Evolutionary conservation across 2,113 vertebrate species (phyloP).

Genomic region (Chauna torquata): DNA sequence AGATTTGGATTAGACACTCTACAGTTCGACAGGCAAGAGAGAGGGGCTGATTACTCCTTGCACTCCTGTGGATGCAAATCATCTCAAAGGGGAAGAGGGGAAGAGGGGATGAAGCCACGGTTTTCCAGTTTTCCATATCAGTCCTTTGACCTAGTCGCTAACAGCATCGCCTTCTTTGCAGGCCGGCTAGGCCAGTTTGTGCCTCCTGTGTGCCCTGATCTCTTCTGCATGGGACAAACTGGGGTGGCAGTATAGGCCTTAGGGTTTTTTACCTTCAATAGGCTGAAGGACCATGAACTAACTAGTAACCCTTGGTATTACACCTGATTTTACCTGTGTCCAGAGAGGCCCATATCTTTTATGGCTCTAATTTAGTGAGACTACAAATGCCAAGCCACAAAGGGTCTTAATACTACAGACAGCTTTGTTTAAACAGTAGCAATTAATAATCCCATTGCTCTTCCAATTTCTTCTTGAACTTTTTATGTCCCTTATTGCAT

Average conservation of each 20-base stretch:
- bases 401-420: not conserved
- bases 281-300: not conserved
- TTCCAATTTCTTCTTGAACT: not conserved
- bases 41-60: conserved; percentile 28
- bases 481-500: conserved; percentile 24
- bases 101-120: not conserved
- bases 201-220: not conserved
- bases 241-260: not conserved
- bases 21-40: not conserved
- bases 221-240: not conserved
- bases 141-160: not conserved
- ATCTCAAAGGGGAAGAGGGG: not conserved
- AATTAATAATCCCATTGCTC: conserved; percentile 41
- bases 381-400: conserved; percentile 44
- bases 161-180: not conserved
- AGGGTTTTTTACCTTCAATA: not conserved
- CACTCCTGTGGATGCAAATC: not conserved
- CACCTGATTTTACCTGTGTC: conserved; percentile 24
- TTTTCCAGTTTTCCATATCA: not conserved
- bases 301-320: not conserved
- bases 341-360: conserved; percentile 1
- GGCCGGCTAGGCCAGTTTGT: not conserved
- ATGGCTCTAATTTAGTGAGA: conserved; percentile 15
- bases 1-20: conserved; percentile 41
- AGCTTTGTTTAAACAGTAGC: conserved; percentile 35